Percentiles rank a stretch among this genome's conserved stretches.
Conservation (phyloP, 2,888 invertebrate genomes). For the Malacosoma neustria region DNA sequence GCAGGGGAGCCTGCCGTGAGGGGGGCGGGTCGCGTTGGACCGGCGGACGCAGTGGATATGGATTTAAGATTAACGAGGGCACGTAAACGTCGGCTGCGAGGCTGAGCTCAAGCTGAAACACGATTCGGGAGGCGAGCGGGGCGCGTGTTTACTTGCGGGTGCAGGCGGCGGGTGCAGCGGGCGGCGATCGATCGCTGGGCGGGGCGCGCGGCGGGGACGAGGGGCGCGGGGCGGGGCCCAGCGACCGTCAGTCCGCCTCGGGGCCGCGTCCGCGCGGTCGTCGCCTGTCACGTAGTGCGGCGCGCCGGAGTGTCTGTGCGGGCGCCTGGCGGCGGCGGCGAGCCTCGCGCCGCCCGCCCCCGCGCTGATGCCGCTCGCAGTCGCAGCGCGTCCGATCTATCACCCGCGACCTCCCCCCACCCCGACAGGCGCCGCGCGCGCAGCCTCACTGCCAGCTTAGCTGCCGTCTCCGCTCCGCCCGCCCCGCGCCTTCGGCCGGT, state of each 20-base stretch:
- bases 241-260: slow-evolving; percentile 61
- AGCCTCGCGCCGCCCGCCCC: slow-evolving; percentile 66
- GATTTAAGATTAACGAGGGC: slow-evolving; percentile 65
- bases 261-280: slow-evolving; percentile 71
- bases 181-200: slow-evolving; percentile 54
- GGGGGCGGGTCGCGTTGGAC: slow-evolving; percentile 32
- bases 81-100: slow-evolving; percentile 39
- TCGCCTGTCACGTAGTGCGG: slow-evolving; percentile 59
- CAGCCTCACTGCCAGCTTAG: slow-evolving; percentile 44
- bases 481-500: slow-evolving; percentile 84
- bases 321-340: slow-evolving; percentile 68
- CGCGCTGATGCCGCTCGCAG: slow-evolving; percentile 68
- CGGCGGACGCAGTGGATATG: slow-evolving; percentile 51
- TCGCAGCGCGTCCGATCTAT: slow-evolving; percentile 38
- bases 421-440: slow-evolving; percentile 42
- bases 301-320: slow-evolving; percentile 64
- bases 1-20: slow-evolving; percentile 14
- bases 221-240: slow-evolving; percentile 40
- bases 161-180: slow-evolving; percentile 58
- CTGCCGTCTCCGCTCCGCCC: slow-evolving; percentile 29
- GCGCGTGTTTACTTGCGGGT: slow-evolving; percentile 82
- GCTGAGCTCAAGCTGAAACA: slow-evolving; percentile 67
- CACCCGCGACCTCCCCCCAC: slow-evolving; percentile 59
- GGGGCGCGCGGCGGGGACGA: slow-evolving; percentile 39
- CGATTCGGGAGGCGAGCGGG: slow-evolving; percentile 63